Conservation (phyloP, 1,140 invertebrate genomes). For the Tetramorium parvispinum region DNA sequence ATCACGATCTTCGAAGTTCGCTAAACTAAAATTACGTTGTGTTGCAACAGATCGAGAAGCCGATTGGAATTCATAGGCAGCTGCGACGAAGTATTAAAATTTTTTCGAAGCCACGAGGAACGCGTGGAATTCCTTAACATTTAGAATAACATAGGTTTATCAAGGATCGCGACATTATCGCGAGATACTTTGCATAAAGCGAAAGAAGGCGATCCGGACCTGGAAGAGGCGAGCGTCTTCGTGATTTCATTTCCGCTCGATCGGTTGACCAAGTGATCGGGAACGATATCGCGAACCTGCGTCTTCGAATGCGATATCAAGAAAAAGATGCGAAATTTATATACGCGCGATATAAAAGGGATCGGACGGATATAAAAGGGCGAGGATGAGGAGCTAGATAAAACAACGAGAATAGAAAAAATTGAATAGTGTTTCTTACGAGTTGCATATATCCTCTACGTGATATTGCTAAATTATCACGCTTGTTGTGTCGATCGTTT, state of each 20-base stretch:
- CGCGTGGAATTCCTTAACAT: background rate
- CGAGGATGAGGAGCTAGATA: background rate
- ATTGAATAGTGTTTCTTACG: background rate
- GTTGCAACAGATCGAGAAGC: background rate
- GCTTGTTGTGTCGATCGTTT: conserved; percentile 22
- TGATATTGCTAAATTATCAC: conserved; percentile 22
- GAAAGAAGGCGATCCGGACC: background rate
- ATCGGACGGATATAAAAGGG: background rate
- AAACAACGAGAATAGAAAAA: background rate
- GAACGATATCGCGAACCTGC: background rate
- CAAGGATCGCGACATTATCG: background rate
- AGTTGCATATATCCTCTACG: background rate
- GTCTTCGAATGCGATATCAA: background rate
- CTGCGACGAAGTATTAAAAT: background rate
- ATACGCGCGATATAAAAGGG: background rate
- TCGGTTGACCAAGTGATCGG: background rate
- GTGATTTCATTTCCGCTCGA: conserved; percentile 32
- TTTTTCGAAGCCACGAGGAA: background rate
- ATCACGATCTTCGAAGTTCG: background rate
- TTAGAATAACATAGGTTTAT: conserved; percentile 4
- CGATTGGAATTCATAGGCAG: background rate
- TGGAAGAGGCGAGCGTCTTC: background rate
- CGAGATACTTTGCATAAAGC: conserved; percentile 5
- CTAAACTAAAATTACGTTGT: background rate
- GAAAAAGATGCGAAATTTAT: background rate